Percentiles rank a stretch among this genome's conserved stretches.
These are phyloP conservation scores for Noctilio leporinus DNA, from an alignment of 2,113 vertebrate genomes.

Conservation along the genomic window DNA sequence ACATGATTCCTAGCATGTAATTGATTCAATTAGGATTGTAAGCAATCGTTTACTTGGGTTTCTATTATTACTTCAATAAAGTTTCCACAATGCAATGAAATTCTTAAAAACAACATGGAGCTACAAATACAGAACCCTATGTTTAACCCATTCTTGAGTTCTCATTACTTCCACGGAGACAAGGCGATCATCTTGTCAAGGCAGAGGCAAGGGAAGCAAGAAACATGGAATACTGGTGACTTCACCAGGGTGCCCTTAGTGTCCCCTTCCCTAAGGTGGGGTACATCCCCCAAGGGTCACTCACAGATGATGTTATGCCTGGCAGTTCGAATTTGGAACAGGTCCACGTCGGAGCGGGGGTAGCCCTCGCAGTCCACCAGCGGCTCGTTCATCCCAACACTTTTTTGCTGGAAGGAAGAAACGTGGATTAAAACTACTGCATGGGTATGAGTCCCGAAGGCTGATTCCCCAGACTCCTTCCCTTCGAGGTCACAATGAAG, in stretches of 20 bases:
- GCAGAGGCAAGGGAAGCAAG: background rate
- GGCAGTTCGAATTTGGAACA: constrained; percentile 90
- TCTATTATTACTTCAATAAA: background rate
- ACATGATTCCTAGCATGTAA: background rate
- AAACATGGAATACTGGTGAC: fast-evolving
- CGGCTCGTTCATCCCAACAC: constrained; percentile 84
- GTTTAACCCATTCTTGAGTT: background rate
- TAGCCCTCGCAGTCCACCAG: constrained; percentile 91
- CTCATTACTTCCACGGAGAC: background rate
- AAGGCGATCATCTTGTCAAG: background rate
- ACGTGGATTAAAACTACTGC: background rate
- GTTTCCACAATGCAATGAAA: background rate
- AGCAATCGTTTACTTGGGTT: background rate
- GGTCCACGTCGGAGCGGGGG: constrained; percentile 89
- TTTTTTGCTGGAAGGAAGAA: constrained; percentile 83
- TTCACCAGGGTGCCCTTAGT: background rate
- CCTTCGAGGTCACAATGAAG: background rate
- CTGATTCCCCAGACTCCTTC: background rate
- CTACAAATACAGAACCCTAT: background rate
- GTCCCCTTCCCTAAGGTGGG: background rate
- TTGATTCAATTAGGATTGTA: background rate
- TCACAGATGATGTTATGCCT: constrained; percentile 93
- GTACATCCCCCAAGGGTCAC: background rate
- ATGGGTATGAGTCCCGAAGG: background rate
- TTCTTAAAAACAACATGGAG: background rate